A percentile compares a stretch with the other conserved stretches of the same genome.
Evolutionary conservation across 2,797 vertebrate species (phyloP).

Genomic region (Phrynocephalus guinanensis): DNA sequence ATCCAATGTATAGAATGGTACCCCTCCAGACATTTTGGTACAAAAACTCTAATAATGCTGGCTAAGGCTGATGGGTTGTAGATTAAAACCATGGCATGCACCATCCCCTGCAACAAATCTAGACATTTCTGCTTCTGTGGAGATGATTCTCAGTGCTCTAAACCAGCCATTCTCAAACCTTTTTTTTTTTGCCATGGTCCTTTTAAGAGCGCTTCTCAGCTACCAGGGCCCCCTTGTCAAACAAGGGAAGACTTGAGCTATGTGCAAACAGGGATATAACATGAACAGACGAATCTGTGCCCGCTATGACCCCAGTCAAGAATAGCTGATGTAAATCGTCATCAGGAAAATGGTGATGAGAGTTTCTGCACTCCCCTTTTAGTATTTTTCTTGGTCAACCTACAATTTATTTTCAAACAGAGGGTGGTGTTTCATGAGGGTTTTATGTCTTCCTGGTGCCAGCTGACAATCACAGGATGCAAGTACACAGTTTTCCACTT

Average conservation of each 20-base stretch:
- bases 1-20: no score
- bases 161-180: background rate
- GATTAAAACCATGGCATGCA: no score
- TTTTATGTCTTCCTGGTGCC: background rate
- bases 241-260: no score
- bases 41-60: no score
- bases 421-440: background rate
- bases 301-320: no score
- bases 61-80: no score
- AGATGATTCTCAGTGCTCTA: background rate
- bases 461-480: background rate
- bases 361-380: background rate
- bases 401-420: background rate
- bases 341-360: background rate
- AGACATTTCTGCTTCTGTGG: background rate
- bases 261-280: no score
- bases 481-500: background rate
- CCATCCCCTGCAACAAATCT: background rate
- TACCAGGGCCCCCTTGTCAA: no score
- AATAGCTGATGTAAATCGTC: background rate
- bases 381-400: background rate
- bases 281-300: no score
- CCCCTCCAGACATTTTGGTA: no score
- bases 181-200: no score
- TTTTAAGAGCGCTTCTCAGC: no score